Conservation (phyloP, 2,797 vertebrate genomes). For the Hemitrygon akajei region DNA sequence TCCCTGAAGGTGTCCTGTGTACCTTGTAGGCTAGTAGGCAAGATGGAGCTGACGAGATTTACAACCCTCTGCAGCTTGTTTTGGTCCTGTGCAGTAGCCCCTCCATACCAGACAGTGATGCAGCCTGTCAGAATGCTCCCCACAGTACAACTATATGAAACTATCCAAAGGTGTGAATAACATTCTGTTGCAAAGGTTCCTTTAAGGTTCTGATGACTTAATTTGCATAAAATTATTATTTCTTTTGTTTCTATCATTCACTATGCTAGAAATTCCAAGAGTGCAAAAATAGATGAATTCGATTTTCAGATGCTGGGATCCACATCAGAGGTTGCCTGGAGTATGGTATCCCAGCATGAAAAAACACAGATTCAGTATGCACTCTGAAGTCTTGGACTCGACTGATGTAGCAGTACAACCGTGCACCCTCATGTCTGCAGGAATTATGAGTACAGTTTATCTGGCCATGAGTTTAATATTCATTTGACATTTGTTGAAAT, state of each 20-base stretch:
- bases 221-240: background rate
- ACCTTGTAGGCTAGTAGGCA: no score
- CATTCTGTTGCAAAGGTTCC: background rate
- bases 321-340: background rate
- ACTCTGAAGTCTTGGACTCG: background rate
- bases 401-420: background rate
- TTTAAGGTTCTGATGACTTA: background rate
- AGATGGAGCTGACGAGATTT: no score
- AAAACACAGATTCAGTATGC: background rate
- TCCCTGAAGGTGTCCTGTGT: no score
- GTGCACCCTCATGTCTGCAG: background rate
- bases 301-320: background rate
- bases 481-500: constrained; percentile 2
- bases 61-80: no score
- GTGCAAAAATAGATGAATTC: background rate
- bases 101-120: no score
- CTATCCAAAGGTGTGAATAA: background rate
- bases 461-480: background rate
- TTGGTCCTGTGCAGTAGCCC: no score
- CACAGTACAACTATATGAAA: background rate
- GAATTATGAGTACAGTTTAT: background rate
- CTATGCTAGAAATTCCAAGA: background rate
- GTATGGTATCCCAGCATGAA: background rate
- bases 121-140: no score
- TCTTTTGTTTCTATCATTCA: background rate